Base-by-base conservation (phyloP, 2,113 vertebrate genomes). In the Mus spicilegus region DNA sequence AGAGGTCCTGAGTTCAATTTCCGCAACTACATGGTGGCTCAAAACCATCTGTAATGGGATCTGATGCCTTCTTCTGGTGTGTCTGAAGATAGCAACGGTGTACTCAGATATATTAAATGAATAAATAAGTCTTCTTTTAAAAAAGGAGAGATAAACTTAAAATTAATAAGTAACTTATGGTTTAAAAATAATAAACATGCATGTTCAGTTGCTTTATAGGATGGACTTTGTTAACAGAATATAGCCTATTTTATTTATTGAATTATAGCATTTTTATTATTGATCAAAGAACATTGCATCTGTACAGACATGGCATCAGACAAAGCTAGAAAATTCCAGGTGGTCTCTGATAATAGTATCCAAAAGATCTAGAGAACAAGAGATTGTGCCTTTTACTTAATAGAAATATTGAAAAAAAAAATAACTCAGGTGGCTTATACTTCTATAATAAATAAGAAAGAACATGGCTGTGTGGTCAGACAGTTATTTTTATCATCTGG, bases 401-500 rank as follows among this genome's bases (percentile, higher is more conserved):
- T 69, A 73, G 49, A 90, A 94, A 63, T 82, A 51, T 51, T 92
- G 61, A 90, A 96, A 89, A 77, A 28, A 95, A 84, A 95, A 91
- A 49, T 76, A 90, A 78, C 39, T 78, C 78, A 16, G 4, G 24
- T 70, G 46, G 24, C 58, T 94, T 95, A 73, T 69, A 46, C 49
- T 90, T 87, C 28, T 51, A 0, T 92, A 65, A 54, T 88, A 65
- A 49, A 46, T 86, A 76, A 39, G 17, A 30, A 39, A 30, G 22
- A 46, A 19, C 24, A 63, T 73, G 56, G 28, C 81, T 39, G 7
- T 77, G 33, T 67, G 70, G 61, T 81, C 75, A 82, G 56, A 56
- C 36, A 78, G 56, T 95, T 94, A 94, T 93, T 95, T 90, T 96
- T 93, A 89, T 94, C 94, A 91, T 87, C 56, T 63, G 54, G 67